phyloP scores from a whole-genome alignment of 2,797 vertebrate genomes.

The Cuculus canorus region DNA sequence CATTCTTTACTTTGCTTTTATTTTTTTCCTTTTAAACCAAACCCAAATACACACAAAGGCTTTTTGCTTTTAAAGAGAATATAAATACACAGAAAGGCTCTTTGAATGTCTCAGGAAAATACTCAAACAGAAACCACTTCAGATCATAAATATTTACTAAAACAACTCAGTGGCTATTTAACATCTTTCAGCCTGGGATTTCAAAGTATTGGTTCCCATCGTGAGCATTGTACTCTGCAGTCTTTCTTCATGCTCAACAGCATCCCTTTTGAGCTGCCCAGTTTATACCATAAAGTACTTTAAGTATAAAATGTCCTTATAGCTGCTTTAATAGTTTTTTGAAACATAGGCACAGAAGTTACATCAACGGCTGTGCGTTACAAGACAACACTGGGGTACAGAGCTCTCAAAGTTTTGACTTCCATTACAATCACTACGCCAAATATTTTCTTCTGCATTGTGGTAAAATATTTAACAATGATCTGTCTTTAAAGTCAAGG shows the following conservation, averaged over 20 bases:
- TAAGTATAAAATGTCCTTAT: background rate
- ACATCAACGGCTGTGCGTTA: background rate
- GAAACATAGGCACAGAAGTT: background rate
- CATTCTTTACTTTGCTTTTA: background rate
- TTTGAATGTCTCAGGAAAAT: background rate
- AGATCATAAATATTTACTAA: background rate
- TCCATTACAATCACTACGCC: background rate
- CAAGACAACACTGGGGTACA: background rate
- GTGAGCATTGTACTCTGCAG: background rate
- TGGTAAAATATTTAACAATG: background rate
- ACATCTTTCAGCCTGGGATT: background rate
- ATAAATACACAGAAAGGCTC: background rate
- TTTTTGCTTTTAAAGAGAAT: conserved; percentile 10
- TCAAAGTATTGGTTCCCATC: background rate
- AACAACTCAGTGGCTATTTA: background rate
- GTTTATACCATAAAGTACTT: background rate
- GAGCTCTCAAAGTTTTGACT: background rate
- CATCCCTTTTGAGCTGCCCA: background rate
- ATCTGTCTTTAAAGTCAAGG: background rate
- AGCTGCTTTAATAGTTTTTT: background rate
- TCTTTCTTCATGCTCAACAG: background rate
- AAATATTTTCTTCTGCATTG: background rate
- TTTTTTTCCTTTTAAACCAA: background rate
- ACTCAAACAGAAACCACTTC: background rate
- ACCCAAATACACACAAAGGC: background rate